Evolutionary conservation across 2,113 vertebrate genomes (phyloP), one percentile per base, ranked within the genome.

Genomic region (Rhinolophus ferrumequinum): DNA sequence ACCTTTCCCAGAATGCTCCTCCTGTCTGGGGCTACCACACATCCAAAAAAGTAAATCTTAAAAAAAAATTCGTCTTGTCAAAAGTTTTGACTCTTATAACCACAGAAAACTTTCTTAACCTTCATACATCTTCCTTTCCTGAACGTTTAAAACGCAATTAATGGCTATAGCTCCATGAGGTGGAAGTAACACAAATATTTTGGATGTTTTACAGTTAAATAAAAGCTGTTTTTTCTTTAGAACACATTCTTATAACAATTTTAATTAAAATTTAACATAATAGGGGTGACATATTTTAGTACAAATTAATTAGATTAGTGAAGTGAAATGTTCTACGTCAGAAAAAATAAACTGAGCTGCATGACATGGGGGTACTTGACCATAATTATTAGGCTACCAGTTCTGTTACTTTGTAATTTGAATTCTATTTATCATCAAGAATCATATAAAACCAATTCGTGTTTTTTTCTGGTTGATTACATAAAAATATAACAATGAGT

Each of bases 301-400:
- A 96, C 22, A 94, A 97, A 97, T 97, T 83, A 98, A 95, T 97
- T 98, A 62, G 47, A 86, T 97, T 97, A 95, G 70, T 97, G 93
- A 95, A 95, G 81, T 89, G 70, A 93, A 96, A 93, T 88, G 76
- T n/a, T 21, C 80, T 82, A 54, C 97, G 21, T 95, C 92, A 96
- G 93, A 96, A 97, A 79, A 95, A 87, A 56, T 86, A 83, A 94
- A 95, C 96, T 95, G 67, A 94, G 58, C 70, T 87, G 79, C 35
- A 60, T 80, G 90, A 54, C 56, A 81, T 75, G 56, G 97, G 18
- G 18, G 35, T n/a, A 75, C 76, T 38, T 88, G 95, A 54, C 8
- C 28, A 13, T 90, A 90, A 89, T 81, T 92, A 66, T 73, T 10
- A 22, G 90, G n/a, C 19, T 77, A 54, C n/a, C 30, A 66, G 77